Percentiles rank a stretch among this genome's conserved stretches.
These are phyloP conservation scores for Muschampia plurimacula DNA, from an alignment of 2,888 invertebrate species.

Conservation along the genomic window DNA sequence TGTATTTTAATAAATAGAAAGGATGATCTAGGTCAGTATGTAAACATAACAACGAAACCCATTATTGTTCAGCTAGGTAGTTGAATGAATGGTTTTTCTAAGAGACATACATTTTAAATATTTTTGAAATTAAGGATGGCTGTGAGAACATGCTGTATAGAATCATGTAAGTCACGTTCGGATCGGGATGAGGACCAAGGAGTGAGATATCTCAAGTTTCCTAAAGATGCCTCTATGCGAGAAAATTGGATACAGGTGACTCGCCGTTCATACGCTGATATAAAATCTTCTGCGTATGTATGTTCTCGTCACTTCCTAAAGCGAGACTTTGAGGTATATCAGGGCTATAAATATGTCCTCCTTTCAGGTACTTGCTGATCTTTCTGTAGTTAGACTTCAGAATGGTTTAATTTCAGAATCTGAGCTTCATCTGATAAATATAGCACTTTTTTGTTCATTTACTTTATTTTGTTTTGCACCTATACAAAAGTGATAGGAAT, in stretches of 20 bases:
- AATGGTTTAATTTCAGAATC: constrained; percentile 38
- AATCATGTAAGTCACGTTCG: constrained; percentile 87
- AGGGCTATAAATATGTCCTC: constrained; percentile 89
- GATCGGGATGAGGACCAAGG: constrained; percentile 87
- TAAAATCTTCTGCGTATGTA: constrained; percentile 86
- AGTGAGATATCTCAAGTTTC: constrained; percentile 91
- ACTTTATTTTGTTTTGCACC: constrained; percentile 22
- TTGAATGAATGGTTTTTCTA: background rate
- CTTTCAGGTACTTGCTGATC: constrained; percentile 79
- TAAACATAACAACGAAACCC: too few relatives aligned
- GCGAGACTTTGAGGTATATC: constrained; percentile 89
- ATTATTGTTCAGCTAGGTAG: background rate
- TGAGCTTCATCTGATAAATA: constrained; percentile 18
- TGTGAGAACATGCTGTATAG: constrained; percentile 86
- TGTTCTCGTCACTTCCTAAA: constrained; percentile 92
- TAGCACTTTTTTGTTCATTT: constrained; percentile 24
- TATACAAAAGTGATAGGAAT: background rate
- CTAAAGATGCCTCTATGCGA: constrained; percentile 86
- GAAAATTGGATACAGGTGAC: constrained; percentile 89
- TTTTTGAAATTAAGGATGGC: constrained; percentile 80
- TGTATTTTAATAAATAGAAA: too few relatives aligned
- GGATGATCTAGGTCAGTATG: too few relatives aligned
- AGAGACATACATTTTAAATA: constrained; percentile 5
- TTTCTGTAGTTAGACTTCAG: constrained; percentile 38
- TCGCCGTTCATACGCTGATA: constrained; percentile 81